Conservation (phyloP, 2,888 invertebrate genomes). For the Trachelus iudaicus region DNA sequence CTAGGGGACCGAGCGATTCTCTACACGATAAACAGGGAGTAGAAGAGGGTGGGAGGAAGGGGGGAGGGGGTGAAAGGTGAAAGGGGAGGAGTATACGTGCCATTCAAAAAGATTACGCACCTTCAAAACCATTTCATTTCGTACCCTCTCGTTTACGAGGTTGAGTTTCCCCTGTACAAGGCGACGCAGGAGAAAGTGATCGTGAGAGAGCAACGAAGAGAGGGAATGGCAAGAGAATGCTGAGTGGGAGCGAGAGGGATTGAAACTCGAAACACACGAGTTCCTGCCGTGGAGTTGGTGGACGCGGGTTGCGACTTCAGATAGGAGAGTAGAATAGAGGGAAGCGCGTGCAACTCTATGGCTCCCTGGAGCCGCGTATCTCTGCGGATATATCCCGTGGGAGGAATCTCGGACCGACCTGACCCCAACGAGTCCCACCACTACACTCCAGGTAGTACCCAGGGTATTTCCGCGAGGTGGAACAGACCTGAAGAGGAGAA, state of each 20-base stretch:
- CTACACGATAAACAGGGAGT: not conserved
- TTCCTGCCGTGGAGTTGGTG: not conserved
- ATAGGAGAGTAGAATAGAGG: not conserved
- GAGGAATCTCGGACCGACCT: constrained; percentile 35
- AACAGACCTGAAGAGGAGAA: not conserved
- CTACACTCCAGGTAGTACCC: not conserved
- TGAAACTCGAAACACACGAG: not conserved
- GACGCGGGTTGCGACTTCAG: not conserved
- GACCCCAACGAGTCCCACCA: not conserved
- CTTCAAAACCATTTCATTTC: not conserved
- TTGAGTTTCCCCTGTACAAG: not conserved
- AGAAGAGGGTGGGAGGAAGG: not conserved
- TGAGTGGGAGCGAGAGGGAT: not conserved
- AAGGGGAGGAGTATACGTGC: not conserved
- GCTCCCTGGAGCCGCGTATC: constrained; percentile 35
- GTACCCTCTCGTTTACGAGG: not conserved
- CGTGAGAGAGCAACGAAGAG: not conserved
- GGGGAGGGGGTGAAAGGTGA: not conserved
- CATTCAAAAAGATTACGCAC: not conserved
- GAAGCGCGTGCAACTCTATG: not conserved
- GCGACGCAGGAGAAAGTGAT: not conserved
- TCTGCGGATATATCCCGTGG: constrained; percentile 35
- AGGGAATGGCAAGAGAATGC: not conserved
- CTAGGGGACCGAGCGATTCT: not conserved
- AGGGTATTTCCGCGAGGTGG: not conserved